Evolutionary conservation across 1,140 invertebrate species (phyloP).

Genomic region (Leguminivora glycinivorella): DNA sequence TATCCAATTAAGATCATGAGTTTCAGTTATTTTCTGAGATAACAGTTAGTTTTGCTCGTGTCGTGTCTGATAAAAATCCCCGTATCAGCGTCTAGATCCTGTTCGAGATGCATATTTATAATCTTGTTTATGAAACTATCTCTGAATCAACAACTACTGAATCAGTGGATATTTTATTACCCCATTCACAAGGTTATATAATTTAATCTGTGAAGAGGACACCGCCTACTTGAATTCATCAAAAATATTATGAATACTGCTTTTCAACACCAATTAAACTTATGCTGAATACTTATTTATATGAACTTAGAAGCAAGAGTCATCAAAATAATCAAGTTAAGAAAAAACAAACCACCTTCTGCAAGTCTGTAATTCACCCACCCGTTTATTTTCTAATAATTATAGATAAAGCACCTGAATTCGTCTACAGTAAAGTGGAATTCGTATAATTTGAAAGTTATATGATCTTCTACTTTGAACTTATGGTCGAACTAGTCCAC

Average conservation of each 20-base stretch:
- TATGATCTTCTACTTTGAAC: no score
- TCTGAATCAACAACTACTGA: not conserved
- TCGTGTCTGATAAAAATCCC: constrained; percentile 1
- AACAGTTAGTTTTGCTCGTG: not conserved
- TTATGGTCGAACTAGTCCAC: no score
- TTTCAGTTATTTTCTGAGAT: not conserved
- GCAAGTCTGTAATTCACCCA: not conserved
- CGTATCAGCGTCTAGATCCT: not conserved
- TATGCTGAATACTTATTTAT: not conserved
- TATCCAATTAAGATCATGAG: not conserved
- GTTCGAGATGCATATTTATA: not conserved
- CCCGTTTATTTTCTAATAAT: no score
- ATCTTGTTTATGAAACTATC: constrained; percentile 12
- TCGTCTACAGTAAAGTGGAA: no score
- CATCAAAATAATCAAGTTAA: constrained; percentile 5
- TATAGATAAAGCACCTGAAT: no score
- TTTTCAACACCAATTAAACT: not conserved
- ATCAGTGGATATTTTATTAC: not conserved
- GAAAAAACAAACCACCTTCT: not conserved
- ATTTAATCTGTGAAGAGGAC: not conserved
- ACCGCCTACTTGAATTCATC: not conserved
- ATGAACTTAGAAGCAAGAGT: not conserved
- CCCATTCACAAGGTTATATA: not conserved
- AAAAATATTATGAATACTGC: not conserved
- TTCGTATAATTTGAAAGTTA: no score